Evolutionary conservation across 2,797 vertebrate species (phyloP), one percentile per base, ranked within the genome.

Genomic region (Eleutherodactylus coqui): DNA sequence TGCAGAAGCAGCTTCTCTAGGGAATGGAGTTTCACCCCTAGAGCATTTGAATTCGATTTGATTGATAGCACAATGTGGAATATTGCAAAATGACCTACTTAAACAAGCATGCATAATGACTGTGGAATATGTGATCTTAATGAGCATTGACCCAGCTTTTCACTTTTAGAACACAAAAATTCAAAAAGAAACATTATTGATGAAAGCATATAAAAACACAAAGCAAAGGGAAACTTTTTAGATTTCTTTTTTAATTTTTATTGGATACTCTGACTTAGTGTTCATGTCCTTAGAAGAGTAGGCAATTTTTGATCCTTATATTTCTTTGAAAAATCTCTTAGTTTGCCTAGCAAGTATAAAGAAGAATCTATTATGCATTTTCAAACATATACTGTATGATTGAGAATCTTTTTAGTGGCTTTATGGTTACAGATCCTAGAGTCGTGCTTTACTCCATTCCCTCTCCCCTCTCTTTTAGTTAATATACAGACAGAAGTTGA

Each of bases 61-160:
- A 86, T 83, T 86, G 85, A 86, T 86, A 86, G 85, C 79, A 86
- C 73, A 83, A 69, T 83, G 47, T 86, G 79, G 82, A 86, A 60
- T 82, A 82, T 82, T 83, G 49, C 62, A 82, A 83, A 83, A 83
- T 83, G 85, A 86, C 85, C 80, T 86, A 86, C 73, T 86, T 86
- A 86, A 83, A 86, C 79, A 83, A 83, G 79, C 73, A 83, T 86
- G 32, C 62, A 86, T 83, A 83, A 86, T 83, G 70, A 86, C 60
- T 78, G 73, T 82, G 27, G 53, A 78, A 86, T 83, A 60, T 78
- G 53, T 86, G 60, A 83, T 83, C 62, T 78, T 82, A 86, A 86
- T 78, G 67, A 77, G 55, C 58, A 24, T 55, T 83, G 80, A 86
- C 73, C 80, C 85, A 86, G 85, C 85, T 83, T 83, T 49, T 82